Evolutionary conservation across 2,113 vertebrate species (phyloP), one percentile per base, ranked within the genome.

Genomic region (Heloderma charlesbogerti): DNA sequence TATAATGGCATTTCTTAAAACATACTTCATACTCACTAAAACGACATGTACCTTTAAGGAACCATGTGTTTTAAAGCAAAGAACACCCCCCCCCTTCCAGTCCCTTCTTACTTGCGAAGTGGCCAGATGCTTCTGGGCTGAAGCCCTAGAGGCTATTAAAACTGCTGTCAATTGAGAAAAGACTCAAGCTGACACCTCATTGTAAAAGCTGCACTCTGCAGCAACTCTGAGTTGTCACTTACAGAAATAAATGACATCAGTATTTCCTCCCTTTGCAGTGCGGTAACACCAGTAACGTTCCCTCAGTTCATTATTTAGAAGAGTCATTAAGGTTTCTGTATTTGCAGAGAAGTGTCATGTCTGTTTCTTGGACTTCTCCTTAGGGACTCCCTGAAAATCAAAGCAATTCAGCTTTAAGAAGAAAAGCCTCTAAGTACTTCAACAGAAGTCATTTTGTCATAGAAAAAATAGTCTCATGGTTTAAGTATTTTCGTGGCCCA

Each of bases 121-220:
- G 34, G 90, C 6, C 51, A 92, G 45, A 89, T 92, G 85, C 78
- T 34, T 81, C 25, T 71, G 84, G 84, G 71, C 88, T 37, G 81
- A 91, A 94, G 90, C 81, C 93, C 80, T 75, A 84, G 81, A 82
- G 63, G 66, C 37, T 78, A 57, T 94, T 91, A 92, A 69, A 89
- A 22, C 80, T 74, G 88, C 13, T 93, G 29, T 93, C 84, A 71
- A 77, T 81, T 92, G n/a, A 74, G 54, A 63, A 89, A 89, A 51
- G 86, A 34, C 63, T 77, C 48, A 78, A 92, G 22, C 25, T 85
- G 87, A 88, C n/a, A 67, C n/a, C 82, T 83, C 37, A n/a, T 72
- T 85, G 87, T 57, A 57, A 88, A 86, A 86, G 48, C 22, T 43
- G 40, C 60, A 7, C 15, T n/a, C 79, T 83, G 40, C 37, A 45